These are phyloP conservation scores for Pediacus dermestoides DNA, from an alignment of 2,888 invertebrate genomes.

Conservation along the genomic window DNA sequence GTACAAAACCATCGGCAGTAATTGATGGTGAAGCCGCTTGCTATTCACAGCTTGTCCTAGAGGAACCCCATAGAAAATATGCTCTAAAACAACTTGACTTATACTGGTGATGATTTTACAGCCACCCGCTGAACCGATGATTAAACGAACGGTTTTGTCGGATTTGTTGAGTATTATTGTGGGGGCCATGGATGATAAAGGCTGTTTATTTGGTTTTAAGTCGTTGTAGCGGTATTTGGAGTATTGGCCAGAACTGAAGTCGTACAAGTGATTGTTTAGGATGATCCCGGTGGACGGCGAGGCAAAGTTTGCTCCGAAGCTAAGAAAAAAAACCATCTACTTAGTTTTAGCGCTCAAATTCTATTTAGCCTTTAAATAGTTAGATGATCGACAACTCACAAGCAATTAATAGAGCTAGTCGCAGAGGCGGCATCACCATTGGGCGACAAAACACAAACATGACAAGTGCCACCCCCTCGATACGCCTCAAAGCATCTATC, in stretches of 20 bases:
- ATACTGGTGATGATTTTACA: slow-evolving; percentile 81
- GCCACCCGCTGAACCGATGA: slow-evolving; percentile 83
- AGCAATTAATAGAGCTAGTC: too few species aligned
- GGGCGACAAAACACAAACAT: too few species aligned
- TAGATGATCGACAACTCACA: too few species aligned
- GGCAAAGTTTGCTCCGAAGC: slow-evolving; percentile 76
- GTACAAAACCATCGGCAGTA: slow-evolving; percentile 51
- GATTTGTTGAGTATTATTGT: slow-evolving; percentile 65
- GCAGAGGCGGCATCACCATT: too few species aligned
- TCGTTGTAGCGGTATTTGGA: slow-evolving; percentile 68
- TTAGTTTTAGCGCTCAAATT: too few species aligned
- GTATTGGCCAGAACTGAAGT: slow-evolving; percentile 74
- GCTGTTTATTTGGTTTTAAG: slow-evolving; percentile 74
- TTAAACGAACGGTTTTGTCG: slow-evolving; percentile 58
- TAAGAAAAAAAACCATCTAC: too few species aligned
- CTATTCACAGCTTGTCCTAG: slow-evolving; percentile 54
- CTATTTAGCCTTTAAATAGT: too few species aligned
- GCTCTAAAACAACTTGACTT: slow-evolving; percentile 54
- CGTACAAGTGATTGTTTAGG: slow-evolving; percentile 84
- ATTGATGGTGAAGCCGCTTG: slow-evolving; percentile 60
- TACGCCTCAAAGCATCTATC: not conserved
- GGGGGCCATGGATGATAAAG: slow-evolving; percentile 88
- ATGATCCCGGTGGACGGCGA: slow-evolving; percentile 75
- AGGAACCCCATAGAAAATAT: slow-evolving; percentile 54
- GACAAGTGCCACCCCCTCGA: too few species aligned